Percentiles rank a stretch among this genome's conserved stretches.
Evolutionary conservation across 1,140 invertebrate species (phyloP).

Genomic region (Amphibalanus amphitrite): DNA sequence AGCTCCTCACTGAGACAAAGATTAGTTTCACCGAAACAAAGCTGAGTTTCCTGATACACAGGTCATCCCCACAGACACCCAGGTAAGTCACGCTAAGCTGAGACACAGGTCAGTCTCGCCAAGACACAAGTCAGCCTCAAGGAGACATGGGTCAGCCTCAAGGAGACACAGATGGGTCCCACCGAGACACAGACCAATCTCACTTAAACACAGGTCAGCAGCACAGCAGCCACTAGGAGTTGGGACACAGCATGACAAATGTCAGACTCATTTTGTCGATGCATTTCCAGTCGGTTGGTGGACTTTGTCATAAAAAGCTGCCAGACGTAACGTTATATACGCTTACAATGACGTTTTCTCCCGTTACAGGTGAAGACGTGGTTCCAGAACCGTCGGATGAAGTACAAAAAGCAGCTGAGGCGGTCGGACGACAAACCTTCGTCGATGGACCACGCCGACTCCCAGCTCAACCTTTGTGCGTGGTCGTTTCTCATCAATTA

Average conservation of each 20-base stretch:
- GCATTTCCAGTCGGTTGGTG: too few relatives aligned
- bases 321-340: background rate
- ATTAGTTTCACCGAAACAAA: background rate
- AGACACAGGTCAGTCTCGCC: too few relatives aligned
- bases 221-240: too few relatives aligned
- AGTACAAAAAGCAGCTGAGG: slow-evolving; percentile 86
- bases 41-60: background rate
- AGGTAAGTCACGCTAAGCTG: background rate
- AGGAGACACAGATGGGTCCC: too few relatives aligned
- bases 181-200: too few relatives aligned
- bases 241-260: too few relatives aligned
- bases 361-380: slow-evolving; percentile 76
- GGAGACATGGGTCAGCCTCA: too few relatives aligned
- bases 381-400: slow-evolving; percentile 96
- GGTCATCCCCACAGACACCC: background rate
- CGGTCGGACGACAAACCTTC: background rate
- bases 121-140: too few relatives aligned
- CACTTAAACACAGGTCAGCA: too few relatives aligned
- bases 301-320: too few relatives aligned
- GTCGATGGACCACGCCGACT: background rate
- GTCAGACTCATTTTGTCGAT: too few relatives aligned
- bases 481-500: background rate
- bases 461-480: background rate
- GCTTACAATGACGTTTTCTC: too few relatives aligned
- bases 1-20: background rate